These are phyloP conservation scores for Nemoura dubitans DNA, from an alignment of 2,888 invertebrate genomes.

Conservation along the genomic window DNA sequence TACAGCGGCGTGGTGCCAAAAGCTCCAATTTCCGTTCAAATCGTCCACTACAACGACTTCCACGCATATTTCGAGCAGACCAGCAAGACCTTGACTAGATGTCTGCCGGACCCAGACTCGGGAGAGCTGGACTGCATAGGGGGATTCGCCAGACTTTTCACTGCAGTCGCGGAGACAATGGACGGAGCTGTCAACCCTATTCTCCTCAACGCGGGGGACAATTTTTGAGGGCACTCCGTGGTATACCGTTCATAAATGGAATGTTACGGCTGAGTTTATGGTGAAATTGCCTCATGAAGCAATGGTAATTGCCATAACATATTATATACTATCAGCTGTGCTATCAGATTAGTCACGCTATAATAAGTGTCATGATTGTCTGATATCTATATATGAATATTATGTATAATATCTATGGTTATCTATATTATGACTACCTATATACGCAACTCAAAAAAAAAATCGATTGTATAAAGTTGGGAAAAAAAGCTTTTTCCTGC, in stretches of 20 bases:
- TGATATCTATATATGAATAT: too few species aligned
- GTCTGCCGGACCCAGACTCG: conserved; percentile 32
- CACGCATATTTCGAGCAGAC: conserved; percentile 58
- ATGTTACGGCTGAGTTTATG: conserved; percentile 77
- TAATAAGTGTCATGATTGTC: neutral
- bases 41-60: conserved; percentile 61
- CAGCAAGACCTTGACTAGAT: conserved; percentile 40
- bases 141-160: conserved; percentile 49
- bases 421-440: too few species aligned
- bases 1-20: too few species aligned
- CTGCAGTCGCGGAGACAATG: conserved; percentile 39
- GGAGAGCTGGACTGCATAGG: conserved; percentile 46
- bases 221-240: conserved; percentile 87
- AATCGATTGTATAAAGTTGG: too few species aligned
- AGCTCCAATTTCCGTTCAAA: conserved; percentile 54
- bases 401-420: too few species aligned
- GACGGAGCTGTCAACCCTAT: conserved; percentile 63
- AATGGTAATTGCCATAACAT: conserved; percentile 66
- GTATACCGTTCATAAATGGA: conserved; percentile 71
- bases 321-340: neutral
- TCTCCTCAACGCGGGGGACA: conserved; percentile 83
- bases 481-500: too few species aligned
- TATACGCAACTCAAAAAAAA: too few species aligned
- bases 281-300: conserved; percentile 80
- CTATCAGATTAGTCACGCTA: neutral